Percentiles rank a stretch among this genome's conserved stretches.
Conservation (phyloP, 2,888 invertebrate species). For the Dynastes tityus region DNA sequence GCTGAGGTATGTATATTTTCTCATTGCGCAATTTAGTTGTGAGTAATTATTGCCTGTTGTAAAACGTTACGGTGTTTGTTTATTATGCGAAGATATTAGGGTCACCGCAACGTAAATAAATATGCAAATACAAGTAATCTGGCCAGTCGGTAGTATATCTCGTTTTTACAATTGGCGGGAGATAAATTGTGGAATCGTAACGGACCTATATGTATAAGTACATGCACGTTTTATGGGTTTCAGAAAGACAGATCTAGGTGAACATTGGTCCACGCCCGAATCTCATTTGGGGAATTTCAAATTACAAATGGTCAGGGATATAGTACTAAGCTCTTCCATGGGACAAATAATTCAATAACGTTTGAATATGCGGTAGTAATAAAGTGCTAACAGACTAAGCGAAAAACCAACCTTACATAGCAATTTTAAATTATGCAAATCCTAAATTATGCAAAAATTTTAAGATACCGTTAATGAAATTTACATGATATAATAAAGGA, state of each 20-base stretch:
- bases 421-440: too few relatives aligned
- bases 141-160: background rate
- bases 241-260: background rate
- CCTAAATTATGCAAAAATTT: too few relatives aligned
- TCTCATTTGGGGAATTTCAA: background rate
- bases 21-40: background rate
- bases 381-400: too few relatives aligned
- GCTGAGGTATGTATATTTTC: background rate
- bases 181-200: background rate
- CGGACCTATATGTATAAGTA: background rate
- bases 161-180: background rate
- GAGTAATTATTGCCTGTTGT: conserved; percentile 4
- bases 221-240: background rate
- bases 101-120: background rate
- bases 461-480: too few relatives aligned
- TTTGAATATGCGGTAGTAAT: too few relatives aligned
- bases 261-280: background rate
- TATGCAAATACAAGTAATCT: background rate
- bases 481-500: too few relatives aligned
- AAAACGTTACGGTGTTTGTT: background rate
- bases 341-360: background rate
- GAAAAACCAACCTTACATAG: too few relatives aligned
- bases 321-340: background rate
- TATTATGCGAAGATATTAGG: conserved; percentile 5
- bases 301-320: background rate